Percentiles rank a stretch among this genome's conserved stretches.
phyloP scores from a whole-genome alignment of 2,797 vertebrate species.

The Diplodus sargus region DNA sequence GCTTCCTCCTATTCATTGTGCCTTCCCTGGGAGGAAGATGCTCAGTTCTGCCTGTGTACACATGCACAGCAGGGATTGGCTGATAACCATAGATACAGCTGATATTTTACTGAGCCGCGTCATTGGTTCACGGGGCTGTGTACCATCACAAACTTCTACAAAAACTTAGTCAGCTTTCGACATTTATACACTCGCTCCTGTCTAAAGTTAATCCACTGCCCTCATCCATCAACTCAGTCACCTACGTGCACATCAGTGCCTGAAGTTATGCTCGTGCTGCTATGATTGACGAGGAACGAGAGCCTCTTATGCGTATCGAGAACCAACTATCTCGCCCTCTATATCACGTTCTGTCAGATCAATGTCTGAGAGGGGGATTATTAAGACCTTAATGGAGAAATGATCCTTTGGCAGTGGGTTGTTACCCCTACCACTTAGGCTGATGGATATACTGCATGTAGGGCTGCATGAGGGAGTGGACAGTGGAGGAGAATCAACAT shows the following conservation, averaged over 20 bases:
- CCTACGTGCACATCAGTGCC: slow-evolving; percentile 14
- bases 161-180: neutral
- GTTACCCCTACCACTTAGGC: slow-evolving; percentile 30
- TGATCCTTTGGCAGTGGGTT: slow-evolving; percentile 43
- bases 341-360: slow-evolving; percentile 43
- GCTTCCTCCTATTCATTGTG: slow-evolving; percentile 36
- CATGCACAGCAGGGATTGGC: slow-evolving; percentile 49
- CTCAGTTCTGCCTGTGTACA: slow-evolving; percentile 57
- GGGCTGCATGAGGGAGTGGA: neutral
- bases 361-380: slow-evolving; percentile 44
- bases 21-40: slow-evolving; percentile 40
- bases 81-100: slow-evolving; percentile 35
- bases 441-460: slow-evolving; percentile 41
- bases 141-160: neutral
- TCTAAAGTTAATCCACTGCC: slow-evolving; percentile 1
- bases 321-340: slow-evolving; percentile 43
- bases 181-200: neutral
- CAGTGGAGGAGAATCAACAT: neutral
- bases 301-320: slow-evolving; percentile 7
- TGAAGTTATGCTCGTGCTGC: slow-evolving; percentile 24
- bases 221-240: slow-evolving; percentile 10
- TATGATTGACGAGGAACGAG: slow-evolving; percentile 34
- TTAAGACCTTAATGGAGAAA: slow-evolving; percentile 51
- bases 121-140: neutral
- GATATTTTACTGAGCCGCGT: slow-evolving; percentile 45